Evolutionary conservation across 2,797 vertebrate species (phyloP).

Genomic region (Myoxocephalus aenaeus): DNA sequence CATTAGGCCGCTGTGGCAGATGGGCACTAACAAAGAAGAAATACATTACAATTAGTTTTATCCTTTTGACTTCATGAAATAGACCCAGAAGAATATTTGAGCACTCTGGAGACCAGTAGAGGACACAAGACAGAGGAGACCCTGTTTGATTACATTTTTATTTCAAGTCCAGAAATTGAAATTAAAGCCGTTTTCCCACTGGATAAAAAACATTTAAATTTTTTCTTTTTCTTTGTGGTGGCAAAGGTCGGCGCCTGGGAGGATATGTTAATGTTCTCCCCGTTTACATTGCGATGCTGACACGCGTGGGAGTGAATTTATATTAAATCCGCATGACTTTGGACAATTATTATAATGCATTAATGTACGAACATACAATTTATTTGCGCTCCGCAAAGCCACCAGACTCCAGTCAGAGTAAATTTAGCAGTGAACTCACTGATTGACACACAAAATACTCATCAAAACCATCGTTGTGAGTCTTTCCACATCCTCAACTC

Average conservation of each 20-base stretch:
- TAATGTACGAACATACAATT: background rate
- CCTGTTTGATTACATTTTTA: background rate
- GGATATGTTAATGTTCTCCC: background rate
- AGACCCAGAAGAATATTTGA: background rate
- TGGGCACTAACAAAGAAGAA: background rate
- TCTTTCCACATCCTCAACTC: background rate
- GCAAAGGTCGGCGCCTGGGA: background rate
- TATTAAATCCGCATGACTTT: background rate
- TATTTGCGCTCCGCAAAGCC: background rate
- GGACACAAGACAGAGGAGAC: background rate
- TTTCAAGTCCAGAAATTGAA: conserved; percentile 1
- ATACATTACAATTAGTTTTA: conserved; percentile 2
- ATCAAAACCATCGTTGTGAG: background rate
- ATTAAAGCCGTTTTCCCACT: background rate
- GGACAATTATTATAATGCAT: background rate
- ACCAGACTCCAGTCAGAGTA: background rate
- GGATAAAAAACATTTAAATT: background rate
- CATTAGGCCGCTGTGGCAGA: background rate
- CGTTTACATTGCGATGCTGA: background rate
- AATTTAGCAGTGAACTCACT: background rate
- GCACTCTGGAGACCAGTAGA: conserved; percentile 1
- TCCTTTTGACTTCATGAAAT: background rate
- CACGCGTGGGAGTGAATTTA: background rate
- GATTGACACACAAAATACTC: background rate
- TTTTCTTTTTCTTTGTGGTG: background rate